These are phyloP conservation scores for Diabrotica virgifera DNA, from an alignment of 1,140 invertebrate species.

Conservation along the genomic window DNA sequence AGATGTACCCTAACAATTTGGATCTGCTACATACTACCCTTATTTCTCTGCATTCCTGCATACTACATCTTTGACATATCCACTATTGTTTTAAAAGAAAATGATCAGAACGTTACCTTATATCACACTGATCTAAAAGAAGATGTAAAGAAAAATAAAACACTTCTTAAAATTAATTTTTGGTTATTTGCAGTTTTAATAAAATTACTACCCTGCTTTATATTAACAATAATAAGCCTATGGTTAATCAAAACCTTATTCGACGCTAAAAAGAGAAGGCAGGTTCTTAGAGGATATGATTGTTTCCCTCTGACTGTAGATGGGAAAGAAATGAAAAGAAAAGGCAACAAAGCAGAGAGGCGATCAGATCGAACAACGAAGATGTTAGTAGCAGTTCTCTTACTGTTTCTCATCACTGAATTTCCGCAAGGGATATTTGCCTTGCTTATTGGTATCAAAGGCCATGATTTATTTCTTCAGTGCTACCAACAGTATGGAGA, in stretches of 20 bases:
- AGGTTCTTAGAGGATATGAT: constrained; percentile 63
- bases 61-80: constrained; percentile 67
- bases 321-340: constrained; percentile 26
- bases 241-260: constrained; percentile 74
- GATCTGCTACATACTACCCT: constrained; percentile 68
- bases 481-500: constrained; percentile 82
- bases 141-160: constrained; percentile 56
- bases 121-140: constrained; percentile 64
- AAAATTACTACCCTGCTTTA: constrained; percentile 79
- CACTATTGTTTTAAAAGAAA: constrained; percentile 46
- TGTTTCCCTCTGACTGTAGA: constrained; percentile 50
- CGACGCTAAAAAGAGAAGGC: constrained; percentile 65
- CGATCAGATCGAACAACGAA: constrained; percentile 81
- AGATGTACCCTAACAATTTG: constrained; percentile 72
- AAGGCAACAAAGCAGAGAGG: constrained; percentile 61
- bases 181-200: constrained; percentile 84
- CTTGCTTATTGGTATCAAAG: constrained; percentile 68
- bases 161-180: constrained; percentile 72
- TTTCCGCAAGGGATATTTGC: constrained; percentile 79
- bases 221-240: constrained; percentile 79
- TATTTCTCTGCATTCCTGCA: constrained; percentile 76
- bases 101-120: constrained; percentile 52
- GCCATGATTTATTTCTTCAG: constrained; percentile 68
- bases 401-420: constrained; percentile 84
- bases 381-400: constrained; percentile 83